phyloP scores from a whole-genome alignment of 2,888 invertebrate species.

The Drosophila quinaria region DNA sequence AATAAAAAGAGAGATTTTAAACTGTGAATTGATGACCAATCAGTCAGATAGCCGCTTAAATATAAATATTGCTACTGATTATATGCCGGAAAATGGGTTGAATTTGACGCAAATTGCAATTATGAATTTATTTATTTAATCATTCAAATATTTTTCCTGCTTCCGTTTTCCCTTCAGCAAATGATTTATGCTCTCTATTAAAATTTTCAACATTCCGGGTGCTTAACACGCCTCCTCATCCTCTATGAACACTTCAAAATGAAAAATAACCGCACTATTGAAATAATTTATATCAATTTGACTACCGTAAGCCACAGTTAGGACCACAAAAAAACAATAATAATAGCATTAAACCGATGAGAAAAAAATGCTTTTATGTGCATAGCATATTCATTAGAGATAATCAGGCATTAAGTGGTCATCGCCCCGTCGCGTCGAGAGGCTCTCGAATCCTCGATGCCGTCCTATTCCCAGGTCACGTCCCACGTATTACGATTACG shows the following conservation, averaged over 20 bases:
- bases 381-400: constrained; percentile 78
- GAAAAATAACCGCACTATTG: constrained; percentile 47
- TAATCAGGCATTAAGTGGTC: constrained; percentile 76
- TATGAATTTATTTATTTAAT: constrained; percentile 6
- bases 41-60: background rate
- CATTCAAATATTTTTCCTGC: constrained; percentile 6
- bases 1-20: background rate
- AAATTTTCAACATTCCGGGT: constrained; percentile 23
- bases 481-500: constrained; percentile 45
- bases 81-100: background rate
- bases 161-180: background rate
- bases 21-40: background rate
- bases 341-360: background rate
- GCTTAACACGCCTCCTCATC: background rate
- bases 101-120: background rate
- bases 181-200: constrained; percentile 48
- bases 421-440: constrained; percentile 17
- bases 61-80: background rate
- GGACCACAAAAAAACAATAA: background rate
- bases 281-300: constrained; percentile 54
- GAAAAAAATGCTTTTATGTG: constrained; percentile 34
- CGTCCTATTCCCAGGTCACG: constrained; percentile 52
- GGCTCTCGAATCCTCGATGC: background rate
- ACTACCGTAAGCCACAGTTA: constrained; percentile 27
- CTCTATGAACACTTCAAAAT: constrained; percentile 40